A percentile compares a stretch with the other conserved stretches of the same genome.
phyloP scores from a whole-genome alignment of 2,797 vertebrate species.

The Aythya fuligula region DNA sequence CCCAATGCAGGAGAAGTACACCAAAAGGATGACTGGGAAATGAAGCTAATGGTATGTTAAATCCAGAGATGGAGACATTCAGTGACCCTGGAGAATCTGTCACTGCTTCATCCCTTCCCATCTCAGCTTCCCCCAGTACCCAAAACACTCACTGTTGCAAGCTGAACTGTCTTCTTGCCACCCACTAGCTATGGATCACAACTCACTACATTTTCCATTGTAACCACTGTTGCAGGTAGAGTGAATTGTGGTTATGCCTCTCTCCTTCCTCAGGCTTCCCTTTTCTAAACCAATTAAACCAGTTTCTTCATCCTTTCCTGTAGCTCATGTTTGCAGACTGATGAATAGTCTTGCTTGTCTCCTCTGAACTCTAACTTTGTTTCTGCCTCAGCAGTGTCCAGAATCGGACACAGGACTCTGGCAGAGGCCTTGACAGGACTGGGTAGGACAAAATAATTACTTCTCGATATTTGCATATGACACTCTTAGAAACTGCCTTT shows the following conservation, averaged over 20 bases:
- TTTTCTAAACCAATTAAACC: background rate
- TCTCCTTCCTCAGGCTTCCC: background rate
- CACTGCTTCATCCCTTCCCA: background rate
- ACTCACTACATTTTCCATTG: background rate
- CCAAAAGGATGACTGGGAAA: background rate
- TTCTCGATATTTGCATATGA: background rate
- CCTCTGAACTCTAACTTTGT: background rate
- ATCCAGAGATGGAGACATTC: background rate
- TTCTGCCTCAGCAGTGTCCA: background rate
- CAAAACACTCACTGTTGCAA: background rate
- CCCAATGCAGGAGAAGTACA: background rate
- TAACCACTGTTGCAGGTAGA: background rate
- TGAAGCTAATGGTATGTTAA: background rate
- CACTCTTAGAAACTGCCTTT: background rate
- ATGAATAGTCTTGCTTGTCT: background rate
- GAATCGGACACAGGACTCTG: background rate
- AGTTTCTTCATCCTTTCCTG: background rate
- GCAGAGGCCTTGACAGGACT: background rate
- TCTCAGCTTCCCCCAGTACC: accelerated
- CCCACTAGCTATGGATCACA: background rate
- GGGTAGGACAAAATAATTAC: background rate
- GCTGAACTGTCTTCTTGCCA: background rate
- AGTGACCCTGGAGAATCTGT: background rate
- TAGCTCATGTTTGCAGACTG: background rate
- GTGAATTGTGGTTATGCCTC: background rate